phyloP scores from a whole-genome alignment of 2,888 invertebrate species.

The Sphaerophoria taeniata region DNA sequence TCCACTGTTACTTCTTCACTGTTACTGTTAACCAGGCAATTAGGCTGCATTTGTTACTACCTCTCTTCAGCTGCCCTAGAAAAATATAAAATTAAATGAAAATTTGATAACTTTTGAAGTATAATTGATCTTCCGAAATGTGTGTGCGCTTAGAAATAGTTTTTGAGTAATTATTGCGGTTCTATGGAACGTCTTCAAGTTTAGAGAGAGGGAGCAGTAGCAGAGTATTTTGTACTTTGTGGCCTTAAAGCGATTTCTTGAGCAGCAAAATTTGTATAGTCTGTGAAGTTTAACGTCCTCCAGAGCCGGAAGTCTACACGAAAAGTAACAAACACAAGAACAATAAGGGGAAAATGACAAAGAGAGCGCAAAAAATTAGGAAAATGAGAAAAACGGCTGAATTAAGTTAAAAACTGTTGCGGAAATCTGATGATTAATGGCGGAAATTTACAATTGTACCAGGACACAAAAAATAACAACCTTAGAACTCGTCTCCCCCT shows the following conservation, averaged over 20 bases:
- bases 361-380: neutral
- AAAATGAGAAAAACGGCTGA: slow-evolving; percentile 45
- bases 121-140: slow-evolving; percentile 43
- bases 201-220: neutral
- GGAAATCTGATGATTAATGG: slow-evolving; percentile 71
- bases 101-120: slow-evolving; percentile 58
- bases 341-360: neutral
- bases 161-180: neutral
- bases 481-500: neutral
- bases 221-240: neutral
- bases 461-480: slow-evolving; percentile 28
- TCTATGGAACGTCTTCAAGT: neutral
- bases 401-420: slow-evolving; percentile 62
- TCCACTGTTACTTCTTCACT: neutral
- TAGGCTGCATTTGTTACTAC: slow-evolving; percentile 46
- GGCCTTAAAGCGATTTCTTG: slow-evolving; percentile 51
- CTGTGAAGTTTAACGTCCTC: neutral
- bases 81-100: slow-evolving; percentile 31
- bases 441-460: slow-evolving; percentile 65
- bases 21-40: slow-evolving; percentile 44
- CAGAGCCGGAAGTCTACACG: neutral
- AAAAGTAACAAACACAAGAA: neutral
- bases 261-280: slow-evolving; percentile 25
- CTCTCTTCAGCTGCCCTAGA: neutral
- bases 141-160: neutral